Conservation (phyloP, 2,888 invertebrate species). For the Oeneis ivallda region DNA sequence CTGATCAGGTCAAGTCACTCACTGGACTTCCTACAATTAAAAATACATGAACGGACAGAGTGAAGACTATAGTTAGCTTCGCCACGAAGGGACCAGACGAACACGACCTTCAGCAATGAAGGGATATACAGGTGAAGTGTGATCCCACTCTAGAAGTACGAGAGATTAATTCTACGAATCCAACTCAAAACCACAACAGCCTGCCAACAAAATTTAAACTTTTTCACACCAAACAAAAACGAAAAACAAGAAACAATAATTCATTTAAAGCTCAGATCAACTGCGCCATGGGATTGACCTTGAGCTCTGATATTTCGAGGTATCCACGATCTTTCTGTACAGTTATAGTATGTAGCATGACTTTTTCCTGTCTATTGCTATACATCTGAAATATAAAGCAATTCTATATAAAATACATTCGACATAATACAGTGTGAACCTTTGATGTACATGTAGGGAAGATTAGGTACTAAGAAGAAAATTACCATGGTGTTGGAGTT, state of each 20-base stretch:
- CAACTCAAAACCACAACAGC: neutral
- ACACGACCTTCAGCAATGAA: too few relatives aligned
- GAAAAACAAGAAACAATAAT: neutral
- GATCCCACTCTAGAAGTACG: too few relatives aligned
- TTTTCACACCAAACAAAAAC: neutral
- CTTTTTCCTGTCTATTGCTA: conserved; percentile 36
- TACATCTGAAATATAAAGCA: conserved; percentile 26
- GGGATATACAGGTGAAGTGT: too few relatives aligned
- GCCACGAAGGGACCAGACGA: too few relatives aligned
- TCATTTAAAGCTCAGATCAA: neutral
- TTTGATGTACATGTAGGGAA: neutral
- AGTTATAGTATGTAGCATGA: conserved; percentile 27
- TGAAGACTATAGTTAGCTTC: too few relatives aligned
- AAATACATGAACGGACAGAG: too few relatives aligned
- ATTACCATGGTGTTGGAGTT: too few relatives aligned
- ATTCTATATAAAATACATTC: conserved; percentile 20
- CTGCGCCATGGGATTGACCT: conserved; percentile 66
- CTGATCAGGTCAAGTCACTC: too few relatives aligned
- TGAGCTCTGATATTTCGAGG: conserved; percentile 53
- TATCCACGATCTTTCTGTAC: conserved; percentile 26
- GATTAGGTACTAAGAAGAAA: too few relatives aligned
- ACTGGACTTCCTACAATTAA: too few relatives aligned
- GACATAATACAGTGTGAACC: conserved; percentile 20
- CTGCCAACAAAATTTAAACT: neutral
- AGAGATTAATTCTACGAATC: neutral